These are phyloP conservation scores for Macrotis lagotis DNA, from an alignment of 2,113 vertebrate species.

Conservation along the genomic window DNA sequence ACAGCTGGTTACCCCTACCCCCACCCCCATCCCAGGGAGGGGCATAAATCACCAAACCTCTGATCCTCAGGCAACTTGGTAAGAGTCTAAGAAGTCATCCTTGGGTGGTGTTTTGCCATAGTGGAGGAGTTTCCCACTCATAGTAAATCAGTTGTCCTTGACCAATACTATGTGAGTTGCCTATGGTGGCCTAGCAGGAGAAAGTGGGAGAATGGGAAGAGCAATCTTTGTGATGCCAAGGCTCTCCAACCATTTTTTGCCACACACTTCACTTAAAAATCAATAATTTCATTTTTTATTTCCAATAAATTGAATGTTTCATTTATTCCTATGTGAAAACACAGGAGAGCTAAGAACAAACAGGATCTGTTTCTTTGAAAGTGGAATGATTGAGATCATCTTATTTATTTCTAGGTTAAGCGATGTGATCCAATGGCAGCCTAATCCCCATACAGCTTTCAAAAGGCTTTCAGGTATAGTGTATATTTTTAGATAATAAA, in stretches of 20 bases:
- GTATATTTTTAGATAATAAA: constrained; percentile 59
- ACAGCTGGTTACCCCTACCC: not conserved
- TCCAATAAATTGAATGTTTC: not conserved
- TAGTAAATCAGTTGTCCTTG: not conserved
- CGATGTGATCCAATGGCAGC: constrained; percentile 34
- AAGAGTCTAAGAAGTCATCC: not conserved
- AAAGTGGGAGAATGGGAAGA: not conserved
- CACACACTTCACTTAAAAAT: not conserved
- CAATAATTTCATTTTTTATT: constrained; percentile 10
- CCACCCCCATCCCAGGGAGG: not conserved
- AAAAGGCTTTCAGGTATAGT: constrained; percentile 37
- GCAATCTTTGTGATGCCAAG: not conserved
- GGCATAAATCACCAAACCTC: not conserved
- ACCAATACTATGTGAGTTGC: not conserved
- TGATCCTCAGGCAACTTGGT: not conserved
- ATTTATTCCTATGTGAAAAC: not conserved
- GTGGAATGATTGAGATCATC: not conserved
- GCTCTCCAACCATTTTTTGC: not conserved
- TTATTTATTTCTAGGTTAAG: constrained; percentile 31
- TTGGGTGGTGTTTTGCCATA: not conserved
- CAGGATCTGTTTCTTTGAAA: constrained; percentile 40
- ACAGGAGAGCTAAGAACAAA: not conserved
- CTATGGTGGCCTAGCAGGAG: not conserved
- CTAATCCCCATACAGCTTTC: constrained; percentile 21
- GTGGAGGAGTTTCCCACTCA: not conserved